Base-by-base conservation (phyloP, 2,888 invertebrate genomes). In the Melitaea athalia region DNA sequence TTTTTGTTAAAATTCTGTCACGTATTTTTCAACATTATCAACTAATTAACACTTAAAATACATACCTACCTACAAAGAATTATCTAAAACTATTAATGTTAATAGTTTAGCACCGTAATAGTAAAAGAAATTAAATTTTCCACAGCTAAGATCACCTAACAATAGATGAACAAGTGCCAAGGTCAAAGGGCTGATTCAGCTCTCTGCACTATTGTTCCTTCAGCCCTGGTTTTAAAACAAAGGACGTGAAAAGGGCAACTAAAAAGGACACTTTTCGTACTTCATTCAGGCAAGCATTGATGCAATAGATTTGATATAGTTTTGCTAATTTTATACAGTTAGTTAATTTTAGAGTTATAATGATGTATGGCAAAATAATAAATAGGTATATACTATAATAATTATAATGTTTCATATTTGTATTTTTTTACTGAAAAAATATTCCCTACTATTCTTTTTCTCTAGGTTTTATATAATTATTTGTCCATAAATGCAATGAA, bases 61-160 rank as follows among this genome's bases (percentile, higher is more conserved):
- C n/a, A n/a, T n/a, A n/a, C n/a, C n/a, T n/a, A n/a, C n/a, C n/a
- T n/a, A n/a, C n/a, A n/a, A n/a, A n/a, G n/a, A n/a, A n/a, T n/a
- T n/a, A n/a, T n/a, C n/a, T n/a, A n/a, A n/a, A n/a, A n/a, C n/a
- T n/a, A 33, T 33, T 5, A 33, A 6, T 33, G 3, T 33, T 33
- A 5, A 3, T 5, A 3, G 5, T 38, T 38, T 5, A 5, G 5
- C 5, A 38, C 0, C 45, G n/a, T 6, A 49, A 14, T n/a, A n/a
- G n/a, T 45, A 14, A n/a, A 49, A 5, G 3, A 49, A 49, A 49
- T 49, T n/a, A 3, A 49, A 49, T n/a, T 49, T 49, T 55, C 31
- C 53, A 53, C 31, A 33, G 33, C 14, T 55, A 55, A 33, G 33
- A 55, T 31, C 31, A 55, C 31, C 53, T 55, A 55, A 55, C 33